Evolutionary conservation across 2,888 invertebrate species (phyloP), one percentile per base, ranked within the genome.

Genomic region (Scaptodrosophila latifasciaeformis): DNA sequence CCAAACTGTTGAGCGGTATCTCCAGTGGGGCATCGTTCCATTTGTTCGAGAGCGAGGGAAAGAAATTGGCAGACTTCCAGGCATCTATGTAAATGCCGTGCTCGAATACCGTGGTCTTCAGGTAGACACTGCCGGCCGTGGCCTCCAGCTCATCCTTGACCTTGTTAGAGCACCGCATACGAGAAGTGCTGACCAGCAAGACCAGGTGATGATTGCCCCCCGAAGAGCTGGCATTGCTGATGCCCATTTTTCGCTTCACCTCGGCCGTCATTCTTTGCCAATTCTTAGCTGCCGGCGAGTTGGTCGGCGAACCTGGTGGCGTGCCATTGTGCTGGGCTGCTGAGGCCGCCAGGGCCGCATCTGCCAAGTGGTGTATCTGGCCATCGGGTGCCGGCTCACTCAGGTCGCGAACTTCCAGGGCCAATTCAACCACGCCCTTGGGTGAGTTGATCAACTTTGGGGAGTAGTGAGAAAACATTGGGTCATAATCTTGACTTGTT

Each of bases 91-190:
- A 86, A 46, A 87, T 90, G 65, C 90, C 91, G 56, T 90, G 90
- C 81, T 93, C 93, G 60, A 91, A 89, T 57, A 93, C 90, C 0
- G 91, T 91, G 54, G 93, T 92, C 86, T 94, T 94, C 60, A 94
- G 88, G 82, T 94, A 94, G 72, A 94, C 88, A 49, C 91, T 91
- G 29, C 82, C 80, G n/a, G 84, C 85, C 6, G 82, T 82, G 31
- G 76, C 78, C 61, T 86, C 86, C 49, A 87, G 74, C 27, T 87
- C 86, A 44, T 86, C 86, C 67, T 86, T 87, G 1, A 85, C 86
- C 65, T 85, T 86, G 53, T 85, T 84, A 39, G 86, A 82, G 58
- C 86, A 86, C 4, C 86, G 78, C 86, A 86, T 85, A 49, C 84
- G 80, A 1, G 85, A 58, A 0, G 86, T 86, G 0, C 82, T 84